Percentiles rank a stretch among this genome's conserved stretches.
These are phyloP conservation scores for Pogonocherus hispidulus DNA, from an alignment of 2,888 invertebrate genomes.

Conservation along the genomic window DNA sequence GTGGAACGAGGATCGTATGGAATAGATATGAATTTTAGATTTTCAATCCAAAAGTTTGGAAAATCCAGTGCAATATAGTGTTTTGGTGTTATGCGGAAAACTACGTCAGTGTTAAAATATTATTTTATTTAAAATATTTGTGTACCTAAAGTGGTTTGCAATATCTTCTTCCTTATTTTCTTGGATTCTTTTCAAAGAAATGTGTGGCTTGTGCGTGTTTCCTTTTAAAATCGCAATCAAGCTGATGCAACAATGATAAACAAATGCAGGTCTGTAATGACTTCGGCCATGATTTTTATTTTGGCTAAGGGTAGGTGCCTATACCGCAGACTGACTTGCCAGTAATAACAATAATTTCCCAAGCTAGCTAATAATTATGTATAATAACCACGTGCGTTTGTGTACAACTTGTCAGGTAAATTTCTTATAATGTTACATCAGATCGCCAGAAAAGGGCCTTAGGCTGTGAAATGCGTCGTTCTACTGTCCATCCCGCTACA, in stretches of 20 bases:
- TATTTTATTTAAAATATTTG: no score
- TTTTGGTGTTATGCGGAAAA: no score
- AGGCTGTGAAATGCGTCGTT: slow-evolving; percentile 56
- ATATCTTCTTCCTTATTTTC: neutral
- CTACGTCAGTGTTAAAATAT: no score
- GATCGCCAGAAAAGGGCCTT: slow-evolving; percentile 48
- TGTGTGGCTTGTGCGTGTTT: no score
- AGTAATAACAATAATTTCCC: slow-evolving; percentile 24
- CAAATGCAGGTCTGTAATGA: neutral
- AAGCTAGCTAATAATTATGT: slow-evolving; percentile 17
- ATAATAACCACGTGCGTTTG: slow-evolving; percentile 31
- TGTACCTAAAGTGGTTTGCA: no score
- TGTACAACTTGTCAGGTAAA: slow-evolving; percentile 49
- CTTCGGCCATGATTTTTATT: slow-evolving; percentile 21
- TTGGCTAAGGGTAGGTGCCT: neutral
- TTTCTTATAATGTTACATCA: slow-evolving; percentile 57
- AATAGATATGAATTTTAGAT: no score
- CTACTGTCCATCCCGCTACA: slow-evolving; percentile 50
- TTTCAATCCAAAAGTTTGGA: no score
- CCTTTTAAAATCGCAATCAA: no score
- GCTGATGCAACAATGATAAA: neutral
- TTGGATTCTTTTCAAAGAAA: neutral
- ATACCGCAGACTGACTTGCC: slow-evolving; percentile 5
- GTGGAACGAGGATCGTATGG: no score
- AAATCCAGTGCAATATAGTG: no score